A percentile compares a stretch with the other conserved stretches of the same genome.
These are phyloP conservation scores for Blastobasis adustella DNA, from an alignment of 2,888 invertebrate genomes.

Conservation along the genomic window DNA sequence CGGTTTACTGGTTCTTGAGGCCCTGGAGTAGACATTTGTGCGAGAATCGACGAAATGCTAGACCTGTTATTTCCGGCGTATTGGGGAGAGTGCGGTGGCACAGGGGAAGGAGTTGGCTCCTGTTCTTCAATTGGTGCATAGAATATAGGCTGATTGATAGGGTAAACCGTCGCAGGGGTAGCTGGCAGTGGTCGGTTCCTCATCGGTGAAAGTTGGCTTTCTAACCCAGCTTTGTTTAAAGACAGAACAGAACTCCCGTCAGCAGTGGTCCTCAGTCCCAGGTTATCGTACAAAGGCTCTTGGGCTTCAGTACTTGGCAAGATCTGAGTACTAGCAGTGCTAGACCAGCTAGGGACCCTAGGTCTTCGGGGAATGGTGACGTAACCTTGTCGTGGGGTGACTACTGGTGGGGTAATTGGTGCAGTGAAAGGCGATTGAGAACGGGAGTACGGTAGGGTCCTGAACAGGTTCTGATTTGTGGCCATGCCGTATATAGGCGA, in stretches of 20 bases:
- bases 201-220: conserved; percentile 73
- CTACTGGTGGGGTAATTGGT: conserved; percentile 76
- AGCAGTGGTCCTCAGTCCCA: conserved; percentile 88
- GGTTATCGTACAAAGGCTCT: conserved; percentile 90
- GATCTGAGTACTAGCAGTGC: conserved; percentile 75
- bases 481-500: conserved; percentile 78
- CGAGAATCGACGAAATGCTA: conserved; percentile 67
- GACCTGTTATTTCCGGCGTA: conserved; percentile 55
- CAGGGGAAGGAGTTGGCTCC: conserved; percentile 66
- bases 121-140: conserved; percentile 73
- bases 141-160: conserved; percentile 58
- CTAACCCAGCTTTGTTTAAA: conserved; percentile 81
- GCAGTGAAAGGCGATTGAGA: conserved; percentile 86
- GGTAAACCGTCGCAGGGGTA: conserved; percentile 64
- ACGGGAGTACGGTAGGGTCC: conserved; percentile 86
- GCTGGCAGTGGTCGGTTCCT: conserved; percentile 79
- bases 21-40: conserved; percentile 63
- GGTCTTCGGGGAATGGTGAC: conserved; percentile 91
- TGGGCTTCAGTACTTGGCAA: conserved; percentile 69
- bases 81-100: conserved; percentile 41
- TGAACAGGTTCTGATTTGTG: conserved; percentile 80
- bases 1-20: conserved; percentile 66
- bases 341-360: conserved; percentile 87
- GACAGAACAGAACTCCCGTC: conserved; percentile 89
- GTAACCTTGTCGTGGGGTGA: conserved; percentile 86